phyloP scores from a whole-genome alignment of 2,113 vertebrate genomes.

The Collichthys lucidus region DNA sequence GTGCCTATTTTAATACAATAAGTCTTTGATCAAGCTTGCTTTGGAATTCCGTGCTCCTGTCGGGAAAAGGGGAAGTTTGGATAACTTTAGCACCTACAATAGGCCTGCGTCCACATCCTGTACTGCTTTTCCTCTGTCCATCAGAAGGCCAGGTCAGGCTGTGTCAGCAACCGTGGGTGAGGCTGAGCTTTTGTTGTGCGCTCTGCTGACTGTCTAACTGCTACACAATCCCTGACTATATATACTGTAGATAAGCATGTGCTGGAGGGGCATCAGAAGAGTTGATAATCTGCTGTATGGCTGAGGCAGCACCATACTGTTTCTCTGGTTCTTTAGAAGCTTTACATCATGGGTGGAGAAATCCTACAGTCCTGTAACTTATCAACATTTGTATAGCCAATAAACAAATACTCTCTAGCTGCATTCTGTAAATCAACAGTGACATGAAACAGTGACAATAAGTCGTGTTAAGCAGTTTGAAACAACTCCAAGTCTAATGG shows the following conservation, averaged over 20 bases:
- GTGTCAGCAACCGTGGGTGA: conserved; percentile 63
- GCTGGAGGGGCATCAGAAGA: conserved; percentile 2
- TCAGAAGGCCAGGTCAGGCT: conserved; percentile 55
- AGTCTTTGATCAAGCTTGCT: conserved; percentile 54
- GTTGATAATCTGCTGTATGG: conserved; percentile 5
- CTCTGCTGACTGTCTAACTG: conserved; percentile 56
- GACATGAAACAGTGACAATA: neutral
- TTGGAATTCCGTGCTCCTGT: conserved; percentile 23
- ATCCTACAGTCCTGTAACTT: neutral
- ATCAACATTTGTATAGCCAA: neutral
- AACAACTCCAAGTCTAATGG: neutral
- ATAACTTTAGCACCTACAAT: conserved; percentile 57
- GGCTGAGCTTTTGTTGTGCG: conserved; percentile 59
- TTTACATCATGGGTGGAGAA: neutral
- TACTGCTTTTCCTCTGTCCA: conserved; percentile 42
- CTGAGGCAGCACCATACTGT: neutral
- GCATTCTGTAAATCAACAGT: neutral
- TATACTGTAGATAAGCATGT: conserved; percentile 24
- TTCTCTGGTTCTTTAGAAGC: neutral
- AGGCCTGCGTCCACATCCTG: conserved; percentile 61
- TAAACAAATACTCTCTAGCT: neutral
- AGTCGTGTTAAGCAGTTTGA: neutral
- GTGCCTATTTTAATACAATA: conserved; percentile 12
- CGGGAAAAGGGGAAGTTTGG: conserved; percentile 56
- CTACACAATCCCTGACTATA: conserved; percentile 44